Evolutionary conservation across 1,140 invertebrate genomes (phyloP), one percentile per base, ranked within the genome.

Genomic region (Apolygus lucorum): DNA sequence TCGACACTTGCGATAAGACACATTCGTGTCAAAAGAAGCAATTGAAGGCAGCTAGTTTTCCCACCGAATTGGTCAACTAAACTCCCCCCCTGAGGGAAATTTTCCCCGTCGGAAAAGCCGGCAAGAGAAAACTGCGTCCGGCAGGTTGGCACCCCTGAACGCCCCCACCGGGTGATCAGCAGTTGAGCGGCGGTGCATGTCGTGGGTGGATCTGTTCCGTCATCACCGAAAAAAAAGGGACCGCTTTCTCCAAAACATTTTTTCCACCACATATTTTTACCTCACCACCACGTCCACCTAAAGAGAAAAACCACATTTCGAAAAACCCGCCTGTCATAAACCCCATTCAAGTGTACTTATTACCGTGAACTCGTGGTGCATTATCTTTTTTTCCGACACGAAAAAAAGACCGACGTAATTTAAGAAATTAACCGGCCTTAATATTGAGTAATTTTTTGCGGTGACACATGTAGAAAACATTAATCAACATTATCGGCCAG

Each of bases 341-440:
- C 54, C 54, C 54, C 11, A 59, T 4, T n/a, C n/a, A 66, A 66
- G 64, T 66, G 64, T 66, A 66, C 64, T 66, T 66, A 66, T 66
- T 34, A 66, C 26, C 29, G 64, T 28, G 28, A 66, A 34, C 27
- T 66, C n/a, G 28, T 28, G 28, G 64, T 28, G 64, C 27, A 66
- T 66, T 66, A 66, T 42, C 24, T n/a, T n/a, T n/a, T n/a, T n/a
- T n/a, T n/a, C n/a, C n/a, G n/a, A n/a, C n/a, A n/a, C n/a, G n/a
- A n/a, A n/a, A n/a, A n/a, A n/a, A n/a, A n/a, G n/a, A n/a, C n/a
- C n/a, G n/a, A n/a, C n/a, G n/a, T n/a, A n/a, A n/a, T n/a, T n/a
- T n/a, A n/a, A n/a, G n/a, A n/a, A n/a, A n/a, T n/a, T n/a, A n/a
- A n/a, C n/a, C n/a, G n/a, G n/a, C n/a, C n/a, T n/a, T n/a, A n/a